Base-by-base conservation (phyloP, 2,113 vertebrate species). In the Tachuris rubrigastra region DNA sequence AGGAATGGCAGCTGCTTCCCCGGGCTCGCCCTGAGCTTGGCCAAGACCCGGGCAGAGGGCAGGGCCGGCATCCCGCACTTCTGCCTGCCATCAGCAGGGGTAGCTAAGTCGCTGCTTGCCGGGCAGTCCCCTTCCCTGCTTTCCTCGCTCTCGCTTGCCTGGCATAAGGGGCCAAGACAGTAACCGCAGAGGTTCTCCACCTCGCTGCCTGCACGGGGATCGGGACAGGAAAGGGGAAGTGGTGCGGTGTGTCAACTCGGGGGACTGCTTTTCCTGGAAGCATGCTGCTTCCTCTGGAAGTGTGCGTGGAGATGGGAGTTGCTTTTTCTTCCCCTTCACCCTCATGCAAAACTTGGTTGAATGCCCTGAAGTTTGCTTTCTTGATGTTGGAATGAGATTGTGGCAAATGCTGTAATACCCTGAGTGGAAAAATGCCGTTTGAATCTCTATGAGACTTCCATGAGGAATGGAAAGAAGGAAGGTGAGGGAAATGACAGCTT, bases 41-140 rank as follows among this genome's bases (percentile, higher is more conserved):
- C 78, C 23, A 5, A 3, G 65, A 14, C 28, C 20, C 20, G 5
- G 1, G 9, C 35, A 5, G 46, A 5, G 50, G n/a, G 46, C 72
- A 53, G 24, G 16, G 41, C 4, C 3, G 5, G 39, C 1, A 1
- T 30, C 59, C 14, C 8, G 28, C 74, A 4, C 74, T 90, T 33
- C 47, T 71, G 78, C 28, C 55, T 11, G 25, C 79, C 75, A 9
- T 86, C 91, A 42, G 75, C 82, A 90, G 87, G 85, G 72, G 63
- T 81, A 77, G 91, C 96, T 96, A 8, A 50, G 42, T 72, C 16
- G 59, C 94, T 77, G 93, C 67, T 58, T 50, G 83, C 58, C 27
- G 6, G 13, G 25, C 28, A 25, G 39, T 35, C 55, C 53, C 69
- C 62, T 55, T 49, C 41, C 58, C 82, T 66, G 55, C 33, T 23